phyloP scores from a whole-genome alignment of 2,888 invertebrate genomes.

The Copidosoma aretas region DNA sequence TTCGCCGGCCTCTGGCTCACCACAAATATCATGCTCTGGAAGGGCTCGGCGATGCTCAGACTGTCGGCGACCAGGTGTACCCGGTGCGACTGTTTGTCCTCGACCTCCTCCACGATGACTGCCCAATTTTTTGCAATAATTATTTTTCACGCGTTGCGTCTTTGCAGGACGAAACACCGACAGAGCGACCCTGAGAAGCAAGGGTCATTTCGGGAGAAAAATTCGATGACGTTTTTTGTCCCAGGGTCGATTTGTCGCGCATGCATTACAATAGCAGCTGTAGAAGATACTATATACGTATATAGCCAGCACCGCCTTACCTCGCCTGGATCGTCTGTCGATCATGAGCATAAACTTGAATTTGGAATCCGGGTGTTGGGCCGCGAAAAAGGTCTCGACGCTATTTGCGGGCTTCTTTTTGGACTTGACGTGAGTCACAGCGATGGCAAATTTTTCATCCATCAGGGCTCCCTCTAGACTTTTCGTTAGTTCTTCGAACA shows the following conservation, averaged over 20 bases:
- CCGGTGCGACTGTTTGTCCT: conserved; percentile 66
- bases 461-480: conserved; percentile 65
- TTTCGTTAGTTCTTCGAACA: conserved; percentile 61
- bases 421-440: conserved; percentile 65
- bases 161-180: too few species aligned
- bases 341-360: conserved; percentile 67
- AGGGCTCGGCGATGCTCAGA: conserved; percentile 65
- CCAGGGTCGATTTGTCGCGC: background rate
- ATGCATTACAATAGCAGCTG: too few species aligned
- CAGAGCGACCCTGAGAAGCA: too few species aligned
- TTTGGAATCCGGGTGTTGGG: conserved; percentile 66
- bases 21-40: conserved; percentile 67
- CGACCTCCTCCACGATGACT: conserved; percentile 74
- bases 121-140: too few species aligned
- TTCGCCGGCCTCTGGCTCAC: conserved; percentile 67
- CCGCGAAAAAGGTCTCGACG: conserved; percentile 66
- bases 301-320: conserved; percentile 59
- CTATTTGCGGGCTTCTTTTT: conserved; percentile 61
- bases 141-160: too few species aligned
- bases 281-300: too few species aligned
- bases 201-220: too few species aligned
- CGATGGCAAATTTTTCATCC: conserved; percentile 66
- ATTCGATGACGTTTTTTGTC: too few species aligned
- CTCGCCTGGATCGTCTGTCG: conserved; percentile 66
- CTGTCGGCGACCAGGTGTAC: conserved; percentile 71